Base-by-base conservation (phyloP, 1,140 invertebrate genomes). In the Elymnias hypermnestra region DNA sequence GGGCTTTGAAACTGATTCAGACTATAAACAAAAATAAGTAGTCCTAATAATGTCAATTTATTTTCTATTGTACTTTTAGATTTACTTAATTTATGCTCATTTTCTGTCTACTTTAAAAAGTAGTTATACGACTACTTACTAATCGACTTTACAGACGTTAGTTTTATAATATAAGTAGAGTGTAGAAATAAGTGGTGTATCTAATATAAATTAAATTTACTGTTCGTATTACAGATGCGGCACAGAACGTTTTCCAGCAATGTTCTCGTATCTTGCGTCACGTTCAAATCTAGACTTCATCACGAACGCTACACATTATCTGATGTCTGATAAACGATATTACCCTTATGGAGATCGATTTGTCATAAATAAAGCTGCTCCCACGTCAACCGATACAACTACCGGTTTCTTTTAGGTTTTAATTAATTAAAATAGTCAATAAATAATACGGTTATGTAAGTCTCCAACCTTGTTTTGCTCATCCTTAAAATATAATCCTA, bases 201-300 rank as follows among this genome's bases (percentile, higher is more conserved):
- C 6, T 33, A 5, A 18, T 21, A 33, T 31, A 31, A 9, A 2
- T 15, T 26, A 12, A 2, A 3, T 1, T 18, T 28, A 7, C n/a
- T n/a, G n/a, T n/a, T 44, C 39, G 12, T 47, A 15, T 72, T 63
- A 13, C 59, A 82, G 81, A 39, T 84, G 79, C 38, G 79, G 79
- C 8, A 78, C 77, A 0, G 68, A 76, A 21, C 63, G 77, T 0
- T 82, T 61, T 39, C 81, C 81, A 12, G 70, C 81, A 0, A 69
- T 84, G 64, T 84, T 78, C 43, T 68, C 77, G 2, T 82, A 78
- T 35, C 2, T 72, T 0, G 81, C 58, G 0, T 65, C 75, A 0
- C 42, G 37, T 0, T 41, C 49, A 0, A 82, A 74, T 37, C 47
- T 79, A 37, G 67, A 75, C 21, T 84, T 84, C 29, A 62, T 82